A percentile compares a stretch with the other conserved stretches of the same genome.
Evolutionary conservation across 2,797 vertebrate genomes (phyloP).

Genomic region (Syngnathus acus): DNA sequence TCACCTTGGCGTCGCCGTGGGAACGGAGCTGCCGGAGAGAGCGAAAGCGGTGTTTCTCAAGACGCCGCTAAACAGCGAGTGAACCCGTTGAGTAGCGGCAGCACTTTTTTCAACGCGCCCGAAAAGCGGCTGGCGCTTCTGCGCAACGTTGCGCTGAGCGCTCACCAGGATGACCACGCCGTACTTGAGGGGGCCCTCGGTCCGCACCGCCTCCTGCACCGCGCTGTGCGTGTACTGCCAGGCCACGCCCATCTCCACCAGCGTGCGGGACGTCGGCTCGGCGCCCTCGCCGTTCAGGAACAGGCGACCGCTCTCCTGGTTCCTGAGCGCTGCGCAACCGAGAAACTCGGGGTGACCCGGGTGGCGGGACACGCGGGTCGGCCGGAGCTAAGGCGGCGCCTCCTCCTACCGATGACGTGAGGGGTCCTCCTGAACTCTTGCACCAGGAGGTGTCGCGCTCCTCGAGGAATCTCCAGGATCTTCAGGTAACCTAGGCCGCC

Average conservation of each 20-base stretch:
- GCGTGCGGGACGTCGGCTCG: conserved; percentile 74
- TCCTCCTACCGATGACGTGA: conserved; percentile 79
- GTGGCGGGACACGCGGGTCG: not conserved
- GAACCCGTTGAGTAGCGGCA: too few relatives aligned
- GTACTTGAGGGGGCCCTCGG: conserved; percentile 79
- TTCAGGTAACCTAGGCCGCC: conserved; percentile 78
- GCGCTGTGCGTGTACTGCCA: conserved; percentile 87
- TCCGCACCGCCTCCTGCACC: conserved; percentile 80
- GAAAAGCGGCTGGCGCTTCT: too few relatives aligned
- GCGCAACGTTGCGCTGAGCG: not conserved
- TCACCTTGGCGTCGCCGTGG: conserved; percentile 77
- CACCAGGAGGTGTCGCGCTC: conserved; percentile 86
- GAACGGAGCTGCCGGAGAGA: conserved; percentile 74
- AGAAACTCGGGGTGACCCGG: not conserved
- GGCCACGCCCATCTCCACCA: conserved; percentile 86
- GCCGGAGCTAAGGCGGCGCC: not conserved
- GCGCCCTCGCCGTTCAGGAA: conserved; percentile 83
- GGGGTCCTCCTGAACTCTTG: conserved; percentile 79
- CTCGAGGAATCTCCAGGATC: conserved; percentile 92
- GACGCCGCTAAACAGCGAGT: too few relatives aligned
- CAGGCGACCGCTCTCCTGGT: conserved; percentile 79
- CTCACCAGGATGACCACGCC: conserved; percentile 77
- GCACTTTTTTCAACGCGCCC: too few relatives aligned
- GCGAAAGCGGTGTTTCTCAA: not conserved
- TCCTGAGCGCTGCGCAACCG: conserved; percentile 78